These are phyloP conservation scores for Laspeyria flexula DNA, from an alignment of 2,888 invertebrate genomes.

Conservation along the genomic window DNA sequence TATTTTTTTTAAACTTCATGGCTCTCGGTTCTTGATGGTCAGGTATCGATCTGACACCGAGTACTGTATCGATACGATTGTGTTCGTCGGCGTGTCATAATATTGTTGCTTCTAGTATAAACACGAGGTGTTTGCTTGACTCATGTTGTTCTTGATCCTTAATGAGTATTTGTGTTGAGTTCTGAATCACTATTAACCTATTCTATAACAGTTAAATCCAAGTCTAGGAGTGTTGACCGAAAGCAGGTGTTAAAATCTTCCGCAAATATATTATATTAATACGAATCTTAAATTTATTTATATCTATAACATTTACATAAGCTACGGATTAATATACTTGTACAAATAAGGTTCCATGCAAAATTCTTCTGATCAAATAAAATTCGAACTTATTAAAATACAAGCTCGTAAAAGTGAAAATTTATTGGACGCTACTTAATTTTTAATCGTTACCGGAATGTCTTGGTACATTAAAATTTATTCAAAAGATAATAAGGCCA, in stretches of 20 bases:
- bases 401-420: constrained; percentile 40
- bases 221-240: neutral
- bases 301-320: constrained; percentile 16
- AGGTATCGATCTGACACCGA: constrained; percentile 63
- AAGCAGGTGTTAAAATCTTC: neutral
- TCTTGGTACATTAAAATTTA: constrained; percentile 45
- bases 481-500: constrained; percentile 49
- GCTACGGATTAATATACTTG: constrained; percentile 5
- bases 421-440: constrained; percentile 55
- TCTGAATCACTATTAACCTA: constrained; percentile 5
- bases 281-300: neutral
- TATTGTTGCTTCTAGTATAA: constrained; percentile 51
- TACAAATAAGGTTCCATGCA: constrained; percentile 25
- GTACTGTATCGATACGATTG: constrained; percentile 66
- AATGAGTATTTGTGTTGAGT: constrained; percentile 29
- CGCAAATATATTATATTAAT: neutral
- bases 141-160: constrained; percentile 33
- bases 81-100: constrained; percentile 55
- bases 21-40: constrained; percentile 32
- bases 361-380: constrained; percentile 26
- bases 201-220: neutral
- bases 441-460: constrained; percentile 47
- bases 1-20: constrained; percentile 76
- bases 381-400: constrained; percentile 24
- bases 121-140: constrained; percentile 37